Evolutionary conservation across 2,888 invertebrate genomes (phyloP), one percentile per base, ranked within the genome.

Genomic region (Fissipunctia ypsillon): DNA sequence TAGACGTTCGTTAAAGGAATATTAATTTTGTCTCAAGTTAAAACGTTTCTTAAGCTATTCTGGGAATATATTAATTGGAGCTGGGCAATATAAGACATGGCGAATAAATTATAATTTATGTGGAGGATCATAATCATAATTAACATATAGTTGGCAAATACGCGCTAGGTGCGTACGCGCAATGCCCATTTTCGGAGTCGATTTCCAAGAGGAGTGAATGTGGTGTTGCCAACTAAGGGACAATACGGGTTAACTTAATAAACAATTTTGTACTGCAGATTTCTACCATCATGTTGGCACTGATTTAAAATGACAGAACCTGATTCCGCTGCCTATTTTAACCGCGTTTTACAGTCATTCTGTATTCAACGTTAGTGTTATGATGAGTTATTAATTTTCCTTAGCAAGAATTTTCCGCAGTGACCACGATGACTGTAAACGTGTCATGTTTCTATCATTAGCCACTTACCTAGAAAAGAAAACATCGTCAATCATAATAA

Each of bases 391-490:
- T 70, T 68, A 75, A 80, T 76, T 86, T 83, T 69, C 54, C 67
- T 52, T 54, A 50, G 64, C n/a, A 60, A 72, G 64, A 68, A 72
- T 68, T 76, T 86, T 74, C 73, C 67, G 59, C 54, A 38, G 65
- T 78, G 56, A 52, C 83, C 67, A 50, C 57, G 25, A 72, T 73
- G 73, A 80, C 80, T 69, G 60, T 73, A 76, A 56, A 64, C 65
- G 25, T 19, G 74, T 80, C 84, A 80, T 70, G 70, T 80, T 78
- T 69, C 64, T 72, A 76, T 84, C 69, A 80, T 73, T 80, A 80
- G 16, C 64, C 31, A 48, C 14, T 69, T 50, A 66, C 41, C 22
- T 43, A 65, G 48, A 54, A 59, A 61, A 64, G 50, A 67, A 68
- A 73, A 79, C 60, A 83, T 74, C 35, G 60, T 72, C 41, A 72